A percentile compares a stretch with the other conserved stretches of the same genome.
Conservation (phyloP, 2,113 vertebrate genomes). For the Ochotona curzoniae region DNA sequence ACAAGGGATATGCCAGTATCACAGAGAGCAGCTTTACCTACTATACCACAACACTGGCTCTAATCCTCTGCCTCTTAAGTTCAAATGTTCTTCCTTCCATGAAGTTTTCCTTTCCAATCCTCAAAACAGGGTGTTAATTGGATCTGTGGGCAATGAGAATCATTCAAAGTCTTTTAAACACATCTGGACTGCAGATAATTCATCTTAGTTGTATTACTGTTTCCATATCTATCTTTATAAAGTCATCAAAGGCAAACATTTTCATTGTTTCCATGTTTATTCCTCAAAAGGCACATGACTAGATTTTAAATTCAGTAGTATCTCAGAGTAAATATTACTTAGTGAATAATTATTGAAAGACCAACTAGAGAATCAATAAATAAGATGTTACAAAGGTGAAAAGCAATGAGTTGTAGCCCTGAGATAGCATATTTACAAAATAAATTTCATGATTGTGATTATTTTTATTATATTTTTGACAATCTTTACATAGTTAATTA, state of each 20-base stretch:
- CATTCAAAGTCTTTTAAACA: neutral
- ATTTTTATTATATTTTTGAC: too few relatives aligned
- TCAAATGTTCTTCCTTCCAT: neutral
- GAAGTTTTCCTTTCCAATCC: neutral
- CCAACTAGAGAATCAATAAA: neutral
- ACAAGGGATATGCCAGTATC: too few relatives aligned
- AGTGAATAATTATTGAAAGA: constrained; percentile 11
- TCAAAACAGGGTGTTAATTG: neutral
- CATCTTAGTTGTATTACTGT: neutral
- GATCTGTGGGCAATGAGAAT: neutral
- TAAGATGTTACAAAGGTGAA: neutral
- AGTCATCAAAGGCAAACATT: constrained; percentile 5
- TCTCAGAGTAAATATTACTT: neutral
- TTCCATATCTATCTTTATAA: constrained; percentile 9
- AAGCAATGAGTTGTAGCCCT: neutral
- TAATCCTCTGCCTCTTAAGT: neutral
- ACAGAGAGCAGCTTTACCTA: too few relatives aligned
- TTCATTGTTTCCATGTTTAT: neutral
- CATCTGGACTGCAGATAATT: neutral
- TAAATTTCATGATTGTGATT: neutral
- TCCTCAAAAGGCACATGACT: neutral
- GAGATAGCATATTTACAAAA: neutral
- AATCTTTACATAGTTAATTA: too few relatives aligned
- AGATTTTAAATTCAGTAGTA: constrained; percentile 38
- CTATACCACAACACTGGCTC: too few relatives aligned